Percentiles rank a stretch among this genome's conserved stretches.
Conservation (phyloP, 2,888 invertebrate species). For the Agapetus fuscipes region DNA sequence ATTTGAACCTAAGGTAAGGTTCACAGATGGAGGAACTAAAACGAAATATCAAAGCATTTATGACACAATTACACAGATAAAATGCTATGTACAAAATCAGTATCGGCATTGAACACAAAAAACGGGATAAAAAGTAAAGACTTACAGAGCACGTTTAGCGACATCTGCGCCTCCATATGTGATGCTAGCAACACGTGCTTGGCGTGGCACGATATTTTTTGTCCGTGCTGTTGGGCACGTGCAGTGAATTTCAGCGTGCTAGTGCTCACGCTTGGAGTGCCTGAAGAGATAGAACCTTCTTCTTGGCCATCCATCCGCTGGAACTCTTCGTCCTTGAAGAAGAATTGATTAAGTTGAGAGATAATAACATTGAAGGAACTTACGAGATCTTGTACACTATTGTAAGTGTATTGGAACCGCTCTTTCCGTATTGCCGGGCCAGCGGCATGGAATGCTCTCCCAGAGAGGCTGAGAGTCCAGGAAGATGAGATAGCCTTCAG, state of each 20-base stretch:
- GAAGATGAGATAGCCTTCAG: no score
- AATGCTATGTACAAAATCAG: no score
- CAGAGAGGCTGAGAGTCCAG: no score
- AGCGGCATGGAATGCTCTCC: no score
- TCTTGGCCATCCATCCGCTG: neutral
- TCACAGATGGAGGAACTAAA: constrained; percentile 31
- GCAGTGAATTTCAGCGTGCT: constrained; percentile 19
- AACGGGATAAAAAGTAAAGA: constrained; percentile 23
- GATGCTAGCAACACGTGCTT: constrained; percentile 60
- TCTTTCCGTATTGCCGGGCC: no score
- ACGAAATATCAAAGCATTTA: neutral
- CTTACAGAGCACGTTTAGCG: constrained; percentile 59
- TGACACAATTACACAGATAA: no score
- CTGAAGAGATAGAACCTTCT: constrained; percentile 2
- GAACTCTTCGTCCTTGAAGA: constrained; percentile 2
- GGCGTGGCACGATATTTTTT: constrained; percentile 53
- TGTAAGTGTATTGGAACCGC: no score
- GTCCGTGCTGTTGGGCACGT: constrained; percentile 25
- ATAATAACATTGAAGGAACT: no score
- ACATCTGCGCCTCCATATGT: constrained; percentile 54
- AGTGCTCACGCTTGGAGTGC: constrained; percentile 19
- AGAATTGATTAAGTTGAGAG: neutral
- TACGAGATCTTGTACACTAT: no score
- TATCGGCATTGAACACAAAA: no score
- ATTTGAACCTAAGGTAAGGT: constrained; percentile 37